These are phyloP conservation scores for Lasioglossum vierecki DNA, from an alignment of 2,888 invertebrate species.

Conservation along the genomic window DNA sequence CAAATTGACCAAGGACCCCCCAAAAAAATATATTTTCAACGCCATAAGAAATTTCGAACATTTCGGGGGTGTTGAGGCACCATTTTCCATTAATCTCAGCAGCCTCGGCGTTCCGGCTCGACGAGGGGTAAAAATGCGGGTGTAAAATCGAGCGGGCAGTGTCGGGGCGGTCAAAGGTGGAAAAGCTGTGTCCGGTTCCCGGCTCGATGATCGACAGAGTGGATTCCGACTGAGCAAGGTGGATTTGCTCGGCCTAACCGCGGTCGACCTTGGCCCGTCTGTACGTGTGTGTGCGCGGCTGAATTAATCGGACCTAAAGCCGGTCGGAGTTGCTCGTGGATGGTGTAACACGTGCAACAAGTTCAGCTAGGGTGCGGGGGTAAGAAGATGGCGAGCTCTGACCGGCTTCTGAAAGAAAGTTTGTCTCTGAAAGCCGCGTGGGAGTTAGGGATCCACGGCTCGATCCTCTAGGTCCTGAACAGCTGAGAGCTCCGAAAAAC, in stretches of 20 bases:
- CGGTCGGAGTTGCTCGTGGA: background rate
- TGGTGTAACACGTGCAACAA: slow-evolving; percentile 7
- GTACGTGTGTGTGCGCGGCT: background rate
- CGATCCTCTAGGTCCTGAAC: background rate
- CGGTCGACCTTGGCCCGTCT: background rate
- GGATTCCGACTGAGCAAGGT: background rate
- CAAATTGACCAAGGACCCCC: background rate
- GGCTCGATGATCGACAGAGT: background rate
- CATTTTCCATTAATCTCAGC: background rate
- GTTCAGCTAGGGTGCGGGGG: background rate
- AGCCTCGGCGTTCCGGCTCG: background rate
- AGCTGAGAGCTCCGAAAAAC: background rate
- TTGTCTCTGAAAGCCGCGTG: background rate
- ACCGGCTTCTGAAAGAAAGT: slow-evolving; percentile 7
- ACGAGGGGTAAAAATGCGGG: background rate
- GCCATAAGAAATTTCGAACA: background rate
- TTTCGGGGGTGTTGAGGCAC: background rate
- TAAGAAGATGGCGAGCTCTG: background rate
- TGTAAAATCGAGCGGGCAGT: background rate
- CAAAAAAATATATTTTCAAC: background rate
- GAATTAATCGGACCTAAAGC: slow-evolving; percentile 13
- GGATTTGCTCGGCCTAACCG: slow-evolving; percentile 11
- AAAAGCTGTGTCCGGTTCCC: background rate
- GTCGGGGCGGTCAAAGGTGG: background rate
- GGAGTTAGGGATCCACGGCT: background rate